phyloP scores from a whole-genome alignment of 2,113 vertebrate species.

The Struthidea cinerea region DNA sequence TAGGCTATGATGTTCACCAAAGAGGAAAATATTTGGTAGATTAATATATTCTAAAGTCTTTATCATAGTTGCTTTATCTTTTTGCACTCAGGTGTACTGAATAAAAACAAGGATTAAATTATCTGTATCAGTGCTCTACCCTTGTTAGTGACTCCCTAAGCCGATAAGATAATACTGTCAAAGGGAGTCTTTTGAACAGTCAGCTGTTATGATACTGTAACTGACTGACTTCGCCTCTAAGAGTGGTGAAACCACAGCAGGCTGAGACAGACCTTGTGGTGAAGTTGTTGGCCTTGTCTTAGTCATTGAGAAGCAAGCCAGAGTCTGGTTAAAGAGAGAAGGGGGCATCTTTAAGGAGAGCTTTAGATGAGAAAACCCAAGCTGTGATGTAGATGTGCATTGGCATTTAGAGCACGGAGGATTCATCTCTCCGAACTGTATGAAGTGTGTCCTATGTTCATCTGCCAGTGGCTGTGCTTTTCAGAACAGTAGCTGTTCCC shows the following conservation, averaged over 20 bases:
- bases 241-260: neutral
- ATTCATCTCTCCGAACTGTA: neutral
- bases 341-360: neutral
- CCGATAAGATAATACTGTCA: neutral
- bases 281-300: neutral
- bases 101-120: neutral
- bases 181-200: neutral
- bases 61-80: neutral
- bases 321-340: neutral
- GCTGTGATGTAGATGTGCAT: neutral
- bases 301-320: neutral
- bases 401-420: neutral
- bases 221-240: neutral
- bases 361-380: neutral
- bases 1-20: neutral
- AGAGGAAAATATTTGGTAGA: neutral
- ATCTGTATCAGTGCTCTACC: neutral
- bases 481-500: neutral
- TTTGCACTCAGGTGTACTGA: neutral
- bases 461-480: neutral
- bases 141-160: neutral
- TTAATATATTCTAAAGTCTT: neutral
- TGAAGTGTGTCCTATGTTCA: neutral
- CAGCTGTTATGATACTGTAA: rapidly evolving
- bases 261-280: neutral